These are phyloP conservation scores for Cottus gobio DNA, from an alignment of 2,113 vertebrate species.

Conservation along the genomic window DNA sequence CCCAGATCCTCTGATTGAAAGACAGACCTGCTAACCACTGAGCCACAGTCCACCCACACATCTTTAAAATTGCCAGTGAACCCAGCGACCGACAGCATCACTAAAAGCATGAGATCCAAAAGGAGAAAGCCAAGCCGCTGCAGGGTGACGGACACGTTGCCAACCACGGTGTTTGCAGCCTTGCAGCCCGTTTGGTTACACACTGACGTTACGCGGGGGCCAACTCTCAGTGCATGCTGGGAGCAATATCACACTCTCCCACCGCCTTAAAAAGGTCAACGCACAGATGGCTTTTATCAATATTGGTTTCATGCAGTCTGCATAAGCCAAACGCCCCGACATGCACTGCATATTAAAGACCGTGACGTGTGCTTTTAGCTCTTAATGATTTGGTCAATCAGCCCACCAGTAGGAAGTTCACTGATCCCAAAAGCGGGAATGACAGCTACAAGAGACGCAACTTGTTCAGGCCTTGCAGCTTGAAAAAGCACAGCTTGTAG, in stretches of 20 bases:
- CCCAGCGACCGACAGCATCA: neutral
- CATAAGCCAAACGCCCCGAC: neutral
- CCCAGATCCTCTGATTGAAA: too few species aligned
- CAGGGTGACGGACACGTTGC: slow-evolving; percentile 1
- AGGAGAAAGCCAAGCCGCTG: slow-evolving; percentile 11
- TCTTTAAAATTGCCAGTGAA: neutral
- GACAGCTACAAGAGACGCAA: neutral
- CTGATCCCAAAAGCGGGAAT: neutral
- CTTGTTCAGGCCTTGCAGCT: neutral
- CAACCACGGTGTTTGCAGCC: slow-evolving; percentile 12
- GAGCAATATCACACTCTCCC: neutral
- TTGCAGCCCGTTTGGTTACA: slow-evolving; percentile 15
- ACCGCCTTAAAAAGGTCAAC: slow-evolving; percentile 2
- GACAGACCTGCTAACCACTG: too few species aligned
- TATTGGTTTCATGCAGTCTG: neutral
- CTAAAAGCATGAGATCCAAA: slow-evolving; percentile 25
- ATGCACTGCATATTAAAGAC: neutral
- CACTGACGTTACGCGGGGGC: slow-evolving; percentile 14
- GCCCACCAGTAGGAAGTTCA: neutral
- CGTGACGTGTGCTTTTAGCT: neutral
- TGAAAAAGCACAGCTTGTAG: neutral
- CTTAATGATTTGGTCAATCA: neutral
- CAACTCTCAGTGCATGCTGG: slow-evolving; percentile 7
- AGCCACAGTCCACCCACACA: too few species aligned
- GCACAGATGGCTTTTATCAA: slow-evolving; percentile 13